A percentile compares a stretch with the other conserved stretches of the same genome.
These are phyloP conservation scores for Mimumesa dahlbomi DNA, from an alignment of 2,888 invertebrate genomes.

Conservation along the genomic window DNA sequence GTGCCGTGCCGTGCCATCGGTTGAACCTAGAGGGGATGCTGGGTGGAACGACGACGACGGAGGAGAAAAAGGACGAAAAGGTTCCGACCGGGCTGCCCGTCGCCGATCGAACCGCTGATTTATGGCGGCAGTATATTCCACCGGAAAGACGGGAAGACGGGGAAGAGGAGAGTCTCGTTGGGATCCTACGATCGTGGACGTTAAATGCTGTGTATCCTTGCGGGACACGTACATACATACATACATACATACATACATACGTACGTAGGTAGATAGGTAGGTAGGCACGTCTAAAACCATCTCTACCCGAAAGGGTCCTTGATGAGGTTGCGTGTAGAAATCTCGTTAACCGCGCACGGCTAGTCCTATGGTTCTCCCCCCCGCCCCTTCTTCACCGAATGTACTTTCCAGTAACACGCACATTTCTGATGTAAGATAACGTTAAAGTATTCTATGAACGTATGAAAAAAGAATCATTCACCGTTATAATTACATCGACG, in stretches of 20 bases:
- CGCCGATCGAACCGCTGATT: constrained; percentile 77
- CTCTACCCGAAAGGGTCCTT: constrained; percentile 30
- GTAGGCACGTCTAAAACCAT: constrained; percentile 1
- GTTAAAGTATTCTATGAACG: too few relatives aligned
- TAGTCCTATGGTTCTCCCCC: constrained; percentile 6
- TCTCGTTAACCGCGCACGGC: constrained; percentile 41
- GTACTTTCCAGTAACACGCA: too few relatives aligned
- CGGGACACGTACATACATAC: constrained; percentile 31
- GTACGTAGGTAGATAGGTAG: too few relatives aligned
- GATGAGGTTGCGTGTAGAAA: constrained; percentile 40
- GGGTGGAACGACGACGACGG: constrained; percentile 9
- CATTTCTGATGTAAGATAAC: too few relatives aligned
- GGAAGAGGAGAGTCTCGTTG: constrained; percentile 24
- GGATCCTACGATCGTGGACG: constrained; percentile 10
- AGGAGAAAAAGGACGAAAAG: constrained; percentile 8
- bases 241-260: too few relatives aligned
- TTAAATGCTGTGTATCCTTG: constrained; percentile 18
- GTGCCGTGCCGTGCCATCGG: constrained; percentile 53
- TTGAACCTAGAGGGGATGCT: constrained; percentile 32
- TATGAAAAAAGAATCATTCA: too few relatives aligned
- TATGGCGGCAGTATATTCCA: constrained; percentile 63
- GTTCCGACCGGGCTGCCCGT: constrained; percentile 43
- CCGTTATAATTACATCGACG: too few relatives aligned
- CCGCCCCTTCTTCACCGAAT: too few relatives aligned
- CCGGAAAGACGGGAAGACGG: constrained; percentile 48